These are phyloP conservation scores for Botrylloides violaceus DNA, from an alignment of 23 tunicate genomes.

Conservation along the genomic window DNA sequence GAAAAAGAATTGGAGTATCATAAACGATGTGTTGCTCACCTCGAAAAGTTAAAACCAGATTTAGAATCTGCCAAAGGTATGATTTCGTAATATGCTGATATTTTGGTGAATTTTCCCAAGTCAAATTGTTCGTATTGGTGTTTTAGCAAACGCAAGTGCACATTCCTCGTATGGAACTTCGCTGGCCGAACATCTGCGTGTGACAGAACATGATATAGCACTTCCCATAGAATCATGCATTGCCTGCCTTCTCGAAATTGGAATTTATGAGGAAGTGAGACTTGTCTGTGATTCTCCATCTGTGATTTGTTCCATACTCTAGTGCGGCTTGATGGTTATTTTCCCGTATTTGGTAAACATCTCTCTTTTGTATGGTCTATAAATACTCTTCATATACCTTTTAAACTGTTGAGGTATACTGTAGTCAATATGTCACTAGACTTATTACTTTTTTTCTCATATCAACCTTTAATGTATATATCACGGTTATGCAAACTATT, in stretches of 20 bases:
- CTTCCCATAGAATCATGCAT: conserved; percentile 79
- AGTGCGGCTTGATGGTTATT: too few species aligned
- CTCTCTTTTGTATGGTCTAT: too few species aligned
- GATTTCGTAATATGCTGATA: background rate
- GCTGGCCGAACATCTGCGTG: conserved; percentile 58
- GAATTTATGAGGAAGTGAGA: conserved; percentile 74
- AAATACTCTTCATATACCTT: too few species aligned
- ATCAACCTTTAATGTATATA: too few species aligned
- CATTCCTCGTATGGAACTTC: conserved; percentile 47
- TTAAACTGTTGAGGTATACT: too few species aligned
- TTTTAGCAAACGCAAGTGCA: conserved; percentile 42
- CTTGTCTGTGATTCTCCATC: too few species aligned
- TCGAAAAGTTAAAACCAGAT: conserved; percentile 47
- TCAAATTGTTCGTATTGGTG: background rate
- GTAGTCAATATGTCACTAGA: too few species aligned
- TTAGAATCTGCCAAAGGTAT: conserved; percentile 62
- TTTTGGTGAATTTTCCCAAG: background rate
- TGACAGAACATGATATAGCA: conserved; percentile 60
- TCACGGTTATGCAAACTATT: too few species aligned
- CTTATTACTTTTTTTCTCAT: too few species aligned
- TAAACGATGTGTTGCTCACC: conserved; percentile 45
- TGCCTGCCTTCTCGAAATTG: conserved; percentile 35
- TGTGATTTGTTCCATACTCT: too few species aligned
- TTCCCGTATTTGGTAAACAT: too few species aligned
- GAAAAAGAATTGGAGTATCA: conserved; percentile 77